phyloP scores from a whole-genome alignment of 35 echinoderm and acorn worm species.

The Amphiura filiformis region DNA sequence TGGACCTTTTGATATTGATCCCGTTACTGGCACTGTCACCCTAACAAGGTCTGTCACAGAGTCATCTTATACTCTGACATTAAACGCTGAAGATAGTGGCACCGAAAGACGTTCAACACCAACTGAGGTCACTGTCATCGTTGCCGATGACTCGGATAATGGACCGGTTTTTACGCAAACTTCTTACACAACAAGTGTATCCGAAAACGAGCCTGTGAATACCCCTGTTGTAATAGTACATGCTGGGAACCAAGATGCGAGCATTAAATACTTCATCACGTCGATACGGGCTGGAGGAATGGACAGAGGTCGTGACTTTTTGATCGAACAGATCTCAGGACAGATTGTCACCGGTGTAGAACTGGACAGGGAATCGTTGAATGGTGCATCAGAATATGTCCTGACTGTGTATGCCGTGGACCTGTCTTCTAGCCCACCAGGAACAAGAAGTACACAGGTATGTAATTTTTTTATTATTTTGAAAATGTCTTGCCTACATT shows the following conservation, averaged over 20 bases:
- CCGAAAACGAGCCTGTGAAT: slow-evolving; percentile 57
- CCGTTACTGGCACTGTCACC: slow-evolving; percentile 52
- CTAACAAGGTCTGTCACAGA: slow-evolving; percentile 21
- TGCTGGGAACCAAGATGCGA: slow-evolving; percentile 36
- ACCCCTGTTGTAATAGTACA: slow-evolving; percentile 55
- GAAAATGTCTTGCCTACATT: not conserved
- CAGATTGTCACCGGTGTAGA: slow-evolving; percentile 39
- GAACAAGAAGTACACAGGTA: slow-evolving; percentile 75
- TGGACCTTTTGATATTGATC: slow-evolving; percentile 65
- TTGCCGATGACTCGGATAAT: slow-evolving; percentile 44
- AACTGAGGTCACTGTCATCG: slow-evolving; percentile 50
- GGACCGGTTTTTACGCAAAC: slow-evolving; percentile 53
- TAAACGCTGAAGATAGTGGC: slow-evolving; percentile 54
- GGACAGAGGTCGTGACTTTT: slow-evolving; percentile 46
- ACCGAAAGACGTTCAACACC: slow-evolving; percentile 20
- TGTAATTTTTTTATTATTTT: slow-evolving; percentile 15
- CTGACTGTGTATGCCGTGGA: slow-evolving; percentile 83
- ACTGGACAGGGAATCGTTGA: slow-evolving; percentile 69
- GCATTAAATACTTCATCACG: slow-evolving; percentile 85
- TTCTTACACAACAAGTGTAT: slow-evolving; percentile 41
- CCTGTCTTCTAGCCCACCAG: slow-evolving; percentile 46
- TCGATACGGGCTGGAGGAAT: slow-evolving; percentile 43
- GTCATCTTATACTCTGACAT: slow-evolving; percentile 49
- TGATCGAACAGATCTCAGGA: slow-evolving; percentile 22
- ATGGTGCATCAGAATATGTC: slow-evolving; percentile 24